Conservation (phyloP, 2,113 vertebrate genomes). For the Cygnus atratus region DNA sequence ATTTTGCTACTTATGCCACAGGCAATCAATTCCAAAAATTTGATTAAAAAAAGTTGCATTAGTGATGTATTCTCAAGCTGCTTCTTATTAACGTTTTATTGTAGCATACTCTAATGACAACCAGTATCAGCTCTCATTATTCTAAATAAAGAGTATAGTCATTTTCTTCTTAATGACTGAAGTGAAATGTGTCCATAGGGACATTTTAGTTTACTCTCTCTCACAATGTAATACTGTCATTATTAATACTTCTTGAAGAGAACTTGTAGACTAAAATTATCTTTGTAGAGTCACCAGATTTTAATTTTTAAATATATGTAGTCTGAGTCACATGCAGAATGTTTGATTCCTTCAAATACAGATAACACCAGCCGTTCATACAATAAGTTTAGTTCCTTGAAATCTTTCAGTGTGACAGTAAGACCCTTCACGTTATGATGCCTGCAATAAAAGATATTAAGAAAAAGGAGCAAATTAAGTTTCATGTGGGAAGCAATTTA, state of each 20-base stretch:
- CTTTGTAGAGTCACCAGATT: not conserved
- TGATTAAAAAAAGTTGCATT: slow-evolving; percentile 61
- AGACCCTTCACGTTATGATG: not conserved
- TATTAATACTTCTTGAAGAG: slow-evolving; percentile 35
- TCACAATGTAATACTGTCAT: slow-evolving; percentile 34
- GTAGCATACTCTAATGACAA: slow-evolving; percentile 14
- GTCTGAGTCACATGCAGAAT: not conserved
- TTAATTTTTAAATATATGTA: not conserved
- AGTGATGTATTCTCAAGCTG: slow-evolving; percentile 46
- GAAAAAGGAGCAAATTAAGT: not conserved
- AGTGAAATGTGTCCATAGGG: slow-evolving; percentile 38
- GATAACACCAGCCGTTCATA: not conserved
- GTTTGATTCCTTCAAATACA: not conserved
- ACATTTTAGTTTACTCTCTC: slow-evolving; percentile 44
- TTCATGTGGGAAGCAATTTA: not conserved
- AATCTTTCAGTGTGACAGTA: not conserved
- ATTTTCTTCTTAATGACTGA: slow-evolving; percentile 69
- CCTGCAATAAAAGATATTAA: not conserved
- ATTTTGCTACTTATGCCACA: slow-evolving; percentile 38
- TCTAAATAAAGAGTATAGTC: slow-evolving; percentile 61
- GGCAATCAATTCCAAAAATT: slow-evolving; percentile 62
- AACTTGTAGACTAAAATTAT: not conserved
- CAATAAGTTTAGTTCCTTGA: not conserved
- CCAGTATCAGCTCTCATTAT: slow-evolving; percentile 52
- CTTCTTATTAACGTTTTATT: slow-evolving; percentile 55